phyloP scores from a whole-genome alignment of 2,797 vertebrate genomes.

The Scarus forsteni region DNA sequence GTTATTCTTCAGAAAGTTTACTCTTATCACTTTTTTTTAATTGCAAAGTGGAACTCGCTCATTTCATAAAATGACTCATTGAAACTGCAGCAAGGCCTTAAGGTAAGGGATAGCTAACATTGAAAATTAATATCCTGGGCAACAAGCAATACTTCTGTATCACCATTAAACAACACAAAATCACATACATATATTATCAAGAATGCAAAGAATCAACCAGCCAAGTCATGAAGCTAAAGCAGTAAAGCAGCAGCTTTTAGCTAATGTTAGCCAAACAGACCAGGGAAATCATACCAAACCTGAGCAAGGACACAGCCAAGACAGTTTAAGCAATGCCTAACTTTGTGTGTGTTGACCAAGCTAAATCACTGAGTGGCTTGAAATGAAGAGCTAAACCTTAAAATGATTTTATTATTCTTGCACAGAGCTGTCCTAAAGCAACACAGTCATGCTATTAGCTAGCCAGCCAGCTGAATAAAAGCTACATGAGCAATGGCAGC shows the following conservation, averaged over 20 bases:
- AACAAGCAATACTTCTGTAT: too few relatives aligned
- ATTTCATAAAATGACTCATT: too few relatives aligned
- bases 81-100: too few relatives aligned
- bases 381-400: not conserved
- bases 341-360: not conserved
- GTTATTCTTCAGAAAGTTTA: too few relatives aligned
- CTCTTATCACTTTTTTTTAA: too few relatives aligned
- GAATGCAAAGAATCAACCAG: too few relatives aligned
- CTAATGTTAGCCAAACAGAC: not conserved
- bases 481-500: not conserved
- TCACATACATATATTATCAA: too few relatives aligned
- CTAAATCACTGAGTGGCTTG: not conserved
- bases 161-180: too few relatives aligned
- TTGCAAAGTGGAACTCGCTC: too few relatives aligned
- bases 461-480: not conserved
- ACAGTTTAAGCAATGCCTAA: constrained; percentile 12
- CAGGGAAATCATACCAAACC: too few relatives aligned
- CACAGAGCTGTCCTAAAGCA: not conserved
- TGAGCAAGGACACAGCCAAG: not conserved
- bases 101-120: too few relatives aligned
- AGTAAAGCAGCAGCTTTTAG: not conserved
- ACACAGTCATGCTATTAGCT: not conserved
- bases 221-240: not conserved
- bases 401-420: not conserved
- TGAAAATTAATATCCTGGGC: too few relatives aligned